Evolutionary conservation across 2,113 vertebrate species (phyloP), one percentile per base, ranked within the genome.

Genomic region (Bungarus multicinctus): DNA sequence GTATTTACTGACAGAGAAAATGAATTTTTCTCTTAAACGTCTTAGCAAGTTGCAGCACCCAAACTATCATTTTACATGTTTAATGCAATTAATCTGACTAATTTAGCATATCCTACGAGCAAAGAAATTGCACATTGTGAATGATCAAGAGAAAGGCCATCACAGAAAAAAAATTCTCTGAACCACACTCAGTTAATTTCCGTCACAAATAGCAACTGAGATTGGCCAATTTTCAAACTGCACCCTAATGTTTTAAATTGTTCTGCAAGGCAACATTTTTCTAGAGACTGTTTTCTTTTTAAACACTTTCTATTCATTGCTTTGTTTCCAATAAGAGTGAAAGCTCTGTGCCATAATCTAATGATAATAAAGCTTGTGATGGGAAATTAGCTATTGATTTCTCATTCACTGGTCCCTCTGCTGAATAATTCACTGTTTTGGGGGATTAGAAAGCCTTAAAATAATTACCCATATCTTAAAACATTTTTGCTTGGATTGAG

Each of bases 371-470:
- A 89, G 34, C 81, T 87, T 95, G 86, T 95, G 94, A 94, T 92
- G 94, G 90, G 94, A 95, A 95, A 94, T 95, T 92, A 95, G 91
- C 45, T 39, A 11, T 93, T 90, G 93, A 88, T 95, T 94, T 92
- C 90, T 81, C 91, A 27, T 58, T 89, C 96, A 96, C 89, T 95
- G 94, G 90, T 94, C 92, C 60, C 95, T 94, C 88, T 91, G 69
- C 87, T 85, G 85, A 93, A n/a, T 93, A 95, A 94, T 30, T 95
- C 92, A 96, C 94, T 93, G 87, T 11, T 86, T 88, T 7, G n/a
- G 90, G 94, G 93, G 94, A 91, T 94, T 90, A 92, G 85, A 92
- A 92, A 94, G 95, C 58, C 58, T 94, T 88, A 85, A 90, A 94
- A 25, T 57, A 86, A 43, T 1, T 93, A 57, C 11, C 50, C 1